These are phyloP conservation scores for Aphelinus certus DNA, from an alignment of 1,140 invertebrate species.

Conservation along the genomic window DNA sequence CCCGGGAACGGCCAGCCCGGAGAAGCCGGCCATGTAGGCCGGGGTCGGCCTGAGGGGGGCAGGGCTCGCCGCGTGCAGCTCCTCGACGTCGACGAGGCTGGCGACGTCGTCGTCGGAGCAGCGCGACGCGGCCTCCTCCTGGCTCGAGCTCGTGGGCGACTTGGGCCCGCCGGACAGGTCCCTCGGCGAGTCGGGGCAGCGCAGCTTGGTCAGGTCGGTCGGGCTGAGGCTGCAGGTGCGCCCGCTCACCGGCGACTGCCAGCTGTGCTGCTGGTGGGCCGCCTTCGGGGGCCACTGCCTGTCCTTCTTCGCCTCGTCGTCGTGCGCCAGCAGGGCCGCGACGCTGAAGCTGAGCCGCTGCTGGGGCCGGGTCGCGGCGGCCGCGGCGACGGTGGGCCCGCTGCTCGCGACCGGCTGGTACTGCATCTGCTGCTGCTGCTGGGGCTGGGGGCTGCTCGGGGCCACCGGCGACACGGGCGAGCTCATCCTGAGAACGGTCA, in stretches of 20 bases:
- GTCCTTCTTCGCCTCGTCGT: conserved; percentile 41
- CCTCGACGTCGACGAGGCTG: conserved; percentile 61
- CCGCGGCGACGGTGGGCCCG: conserved; percentile 47
- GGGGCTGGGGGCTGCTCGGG: conserved; percentile 51
- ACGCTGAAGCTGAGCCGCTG: conserved; percentile 66
- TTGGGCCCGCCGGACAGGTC: conserved; percentile 39
- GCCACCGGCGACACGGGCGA: conserved; percentile 56
- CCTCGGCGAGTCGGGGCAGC: conserved; percentile 45
- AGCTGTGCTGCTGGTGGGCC: background rate
- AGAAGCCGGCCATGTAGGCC: conserved; percentile 57
- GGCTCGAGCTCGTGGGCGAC: conserved; percentile 52
- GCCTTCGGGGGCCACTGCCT: background rate
- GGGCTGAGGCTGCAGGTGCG: conserved; percentile 18
- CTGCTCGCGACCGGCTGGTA: background rate
- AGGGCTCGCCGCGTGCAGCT: conserved; percentile 46
- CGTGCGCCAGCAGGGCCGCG: conserved; percentile 64
- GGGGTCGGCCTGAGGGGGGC: conserved; percentile 59
- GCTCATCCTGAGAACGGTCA: conserved; percentile 63
- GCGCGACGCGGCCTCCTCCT: conserved; percentile 51
- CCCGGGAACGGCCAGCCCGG: conserved; percentile 44
- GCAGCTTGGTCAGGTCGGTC: conserved; percentile 20
- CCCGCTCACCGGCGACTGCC: background rate
- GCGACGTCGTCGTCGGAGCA: conserved; percentile 58
- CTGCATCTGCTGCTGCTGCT: background rate
- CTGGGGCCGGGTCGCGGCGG: conserved; percentile 47